phyloP scores from a whole-genome alignment of 1,140 invertebrate species.

The Triops cancriformis region DNA sequence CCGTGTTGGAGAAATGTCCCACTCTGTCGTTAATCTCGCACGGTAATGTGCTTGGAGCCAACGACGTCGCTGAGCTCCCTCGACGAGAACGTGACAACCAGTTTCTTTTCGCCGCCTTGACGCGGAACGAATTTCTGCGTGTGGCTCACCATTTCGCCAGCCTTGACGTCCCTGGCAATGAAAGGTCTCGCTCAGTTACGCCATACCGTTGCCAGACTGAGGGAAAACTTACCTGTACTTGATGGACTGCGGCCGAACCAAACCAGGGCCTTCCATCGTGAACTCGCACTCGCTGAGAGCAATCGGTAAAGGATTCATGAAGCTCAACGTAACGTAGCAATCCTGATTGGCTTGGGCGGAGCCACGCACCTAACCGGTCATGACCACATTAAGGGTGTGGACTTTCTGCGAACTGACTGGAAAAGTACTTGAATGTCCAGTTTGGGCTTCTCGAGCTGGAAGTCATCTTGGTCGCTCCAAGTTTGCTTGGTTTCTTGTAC shows the following conservation, averaged over 20 bases:
- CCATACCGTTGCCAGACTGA: not conserved
- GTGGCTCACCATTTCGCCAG: constrained; percentile 34
- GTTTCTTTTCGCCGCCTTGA: constrained; percentile 35
- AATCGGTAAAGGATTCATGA: constrained; percentile 58
- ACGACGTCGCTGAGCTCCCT: constrained; percentile 35
- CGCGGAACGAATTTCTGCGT: constrained; percentile 33
- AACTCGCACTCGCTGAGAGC: constrained; percentile 54
- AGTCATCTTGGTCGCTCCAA: constrained; percentile 65
- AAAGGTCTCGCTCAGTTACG: constrained; percentile 23
- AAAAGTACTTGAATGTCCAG: constrained; percentile 44
- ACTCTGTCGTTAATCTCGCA: constrained; percentile 34
- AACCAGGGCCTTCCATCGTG: constrained; percentile 56
- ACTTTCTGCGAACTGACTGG: not conserved
- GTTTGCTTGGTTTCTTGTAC: constrained; percentile 62
- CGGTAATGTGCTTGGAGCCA: constrained; percentile 36
- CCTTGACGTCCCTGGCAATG: constrained; percentile 33
- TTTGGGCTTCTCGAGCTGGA: constrained; percentile 59
- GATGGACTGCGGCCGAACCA: constrained; percentile 49
- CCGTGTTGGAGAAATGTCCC: not conserved
- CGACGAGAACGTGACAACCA: constrained; percentile 36
- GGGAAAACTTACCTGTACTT: constrained; percentile 38
- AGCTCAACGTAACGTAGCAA: constrained; percentile 47
- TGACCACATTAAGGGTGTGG: not conserved
- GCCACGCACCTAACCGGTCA: constrained; percentile 23
- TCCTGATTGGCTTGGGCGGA: constrained; percentile 25